A percentile compares a stretch with the other conserved stretches of the same genome.
Evolutionary conservation across 2,797 vertebrate species (phyloP).

Genomic region (Alca torda): DNA sequence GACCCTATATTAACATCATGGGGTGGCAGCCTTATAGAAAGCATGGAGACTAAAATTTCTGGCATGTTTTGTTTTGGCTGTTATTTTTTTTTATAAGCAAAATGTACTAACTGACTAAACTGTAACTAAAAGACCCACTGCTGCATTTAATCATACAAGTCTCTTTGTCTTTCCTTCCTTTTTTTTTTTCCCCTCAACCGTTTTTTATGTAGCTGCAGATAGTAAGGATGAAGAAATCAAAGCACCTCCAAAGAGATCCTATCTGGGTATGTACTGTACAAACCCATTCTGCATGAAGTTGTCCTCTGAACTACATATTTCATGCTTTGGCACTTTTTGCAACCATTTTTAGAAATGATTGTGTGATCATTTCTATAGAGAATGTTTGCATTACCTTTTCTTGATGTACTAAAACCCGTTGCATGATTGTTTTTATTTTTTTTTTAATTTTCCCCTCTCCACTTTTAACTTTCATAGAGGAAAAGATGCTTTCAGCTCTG

Average conservation of each 20-base stretch:
- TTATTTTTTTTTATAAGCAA: background rate
- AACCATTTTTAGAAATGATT: constrained; percentile 16
- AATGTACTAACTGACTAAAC: constrained; percentile 50
- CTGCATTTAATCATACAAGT: constrained; percentile 67
- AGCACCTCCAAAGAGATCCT: constrained; percentile 89
- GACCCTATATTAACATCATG: background rate
- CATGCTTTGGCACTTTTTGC: background rate
- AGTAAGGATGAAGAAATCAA: constrained; percentile 96
- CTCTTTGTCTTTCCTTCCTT: constrained; percentile 70
- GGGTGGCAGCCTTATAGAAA: background rate
- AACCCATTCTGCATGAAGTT: constrained; percentile 65
- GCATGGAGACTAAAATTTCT: constrained; percentile 18
- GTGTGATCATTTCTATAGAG: constrained; percentile 1
- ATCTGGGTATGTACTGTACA: constrained; percentile 92
- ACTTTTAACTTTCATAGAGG: background rate
- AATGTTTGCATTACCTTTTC: background rate
- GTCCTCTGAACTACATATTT: background rate
- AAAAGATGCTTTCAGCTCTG: constrained; percentile 51
- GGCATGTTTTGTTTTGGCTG: constrained; percentile 1
- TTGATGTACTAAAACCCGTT: background rate
- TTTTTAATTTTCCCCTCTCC: background rate
- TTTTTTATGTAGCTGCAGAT: constrained; percentile 86
- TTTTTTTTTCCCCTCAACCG: background rate
- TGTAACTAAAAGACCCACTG: constrained; percentile 6
- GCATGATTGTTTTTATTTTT: background rate